Conservation (phyloP, 2,797 vertebrate genomes). For the Melanotaenia boesemani region DNA sequence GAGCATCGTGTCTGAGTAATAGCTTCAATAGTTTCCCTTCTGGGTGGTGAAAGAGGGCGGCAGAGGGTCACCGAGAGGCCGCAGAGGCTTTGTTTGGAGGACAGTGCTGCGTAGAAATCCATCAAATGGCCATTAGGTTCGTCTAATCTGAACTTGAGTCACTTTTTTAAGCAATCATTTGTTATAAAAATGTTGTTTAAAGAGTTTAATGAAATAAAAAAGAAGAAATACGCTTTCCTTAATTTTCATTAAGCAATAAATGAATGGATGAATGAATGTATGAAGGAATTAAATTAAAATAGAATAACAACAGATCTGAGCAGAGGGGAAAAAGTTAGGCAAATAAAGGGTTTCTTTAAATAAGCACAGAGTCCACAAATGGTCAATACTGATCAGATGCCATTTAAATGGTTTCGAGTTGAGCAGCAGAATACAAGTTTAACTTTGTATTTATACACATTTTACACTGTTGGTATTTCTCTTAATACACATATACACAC, state of each 20-base stretch:
- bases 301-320: no score
- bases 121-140: conserved; percentile 64
- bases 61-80: conserved; percentile 74
- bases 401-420: neutral
- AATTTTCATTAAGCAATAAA: neutral
- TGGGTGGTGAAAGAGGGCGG: conserved; percentile 44
- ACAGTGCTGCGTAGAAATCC: conserved; percentile 66
- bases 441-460: neutral
- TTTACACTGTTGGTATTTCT: neutral
- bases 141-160: conserved; percentile 63
- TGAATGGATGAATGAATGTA: neutral
- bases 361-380: neutral
- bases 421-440: neutral
- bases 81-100: conserved; percentile 72
- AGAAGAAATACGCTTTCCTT: neutral
- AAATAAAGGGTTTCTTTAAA: no score
- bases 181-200: no score
- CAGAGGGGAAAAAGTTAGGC: neutral
- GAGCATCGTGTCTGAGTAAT: conserved; percentile 44
- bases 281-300: no score
- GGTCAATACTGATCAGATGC: neutral
- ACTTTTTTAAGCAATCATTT: conserved; percentile 2
- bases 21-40: conserved; percentile 26
- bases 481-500: no score
- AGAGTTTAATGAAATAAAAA: neutral